Percentiles rank a stretch among this genome's conserved stretches.
These are phyloP conservation scores for Fulmarus glacialis DNA, from an alignment of 2,113 vertebrate genomes.

Conservation along the genomic window DNA sequence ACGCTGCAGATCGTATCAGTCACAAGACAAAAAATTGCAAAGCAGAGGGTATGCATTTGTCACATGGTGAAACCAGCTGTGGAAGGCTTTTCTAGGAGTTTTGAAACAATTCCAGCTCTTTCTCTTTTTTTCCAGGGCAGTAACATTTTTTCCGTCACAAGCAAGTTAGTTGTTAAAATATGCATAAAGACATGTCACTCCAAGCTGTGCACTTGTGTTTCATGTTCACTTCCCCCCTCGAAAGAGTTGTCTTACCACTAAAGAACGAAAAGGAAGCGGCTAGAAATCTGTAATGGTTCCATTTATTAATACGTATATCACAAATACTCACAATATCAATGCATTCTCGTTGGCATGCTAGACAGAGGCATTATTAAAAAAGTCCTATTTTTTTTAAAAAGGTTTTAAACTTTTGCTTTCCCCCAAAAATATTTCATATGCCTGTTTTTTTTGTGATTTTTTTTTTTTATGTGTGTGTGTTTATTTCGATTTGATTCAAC, in stretches of 20 bases:
- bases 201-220: neutral
- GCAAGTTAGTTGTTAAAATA: neutral
- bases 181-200: neutral
- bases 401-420: constrained; percentile 75
- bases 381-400: constrained; percentile 77
- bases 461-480: neutral
- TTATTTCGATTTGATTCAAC: constrained; percentile 65
- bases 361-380: constrained; percentile 84
- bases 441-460: constrained; percentile 24
- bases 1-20: neutral
- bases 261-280: constrained; percentile 58
- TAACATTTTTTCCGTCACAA: neutral
- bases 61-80: neutral
- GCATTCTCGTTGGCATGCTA: constrained; percentile 91
- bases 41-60: neutral
- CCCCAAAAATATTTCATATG: constrained; percentile 71
- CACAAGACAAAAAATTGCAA: neutral
- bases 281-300: constrained; percentile 77
- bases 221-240: neutral
- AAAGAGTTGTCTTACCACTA: neutral
- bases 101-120: neutral
- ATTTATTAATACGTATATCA: constrained; percentile 98
- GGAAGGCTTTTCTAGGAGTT: neutral
- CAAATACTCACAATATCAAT: constrained; percentile 94
- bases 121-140: neutral